Conservation (phyloP, 2,888 invertebrate species). For the Steinernema scapterisci region DNA sequence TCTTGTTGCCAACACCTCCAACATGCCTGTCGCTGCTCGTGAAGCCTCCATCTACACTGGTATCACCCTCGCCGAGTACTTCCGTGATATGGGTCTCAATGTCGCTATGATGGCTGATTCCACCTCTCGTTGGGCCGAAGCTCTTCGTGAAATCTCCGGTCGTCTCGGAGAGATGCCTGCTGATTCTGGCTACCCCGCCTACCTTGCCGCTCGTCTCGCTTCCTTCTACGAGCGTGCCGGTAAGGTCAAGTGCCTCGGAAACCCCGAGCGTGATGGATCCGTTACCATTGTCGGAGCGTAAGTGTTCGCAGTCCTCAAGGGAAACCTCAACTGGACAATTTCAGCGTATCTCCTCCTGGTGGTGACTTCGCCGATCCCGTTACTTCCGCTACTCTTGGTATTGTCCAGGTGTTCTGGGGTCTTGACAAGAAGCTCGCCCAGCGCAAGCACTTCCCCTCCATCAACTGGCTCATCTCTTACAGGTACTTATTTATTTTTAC, state of each 20-base stretch:
- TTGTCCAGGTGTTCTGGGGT: slow-evolving; percentile 78
- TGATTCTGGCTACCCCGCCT: slow-evolving; percentile 94
- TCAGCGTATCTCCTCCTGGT: slow-evolving; percentile 88
- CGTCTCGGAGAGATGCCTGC: slow-evolving; percentile 99
- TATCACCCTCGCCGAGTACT: slow-evolving; percentile 99
- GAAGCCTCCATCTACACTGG: slow-evolving; percentile 99
- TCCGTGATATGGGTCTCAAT: slow-evolving; percentile 95
- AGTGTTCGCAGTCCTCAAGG: slow-evolving; percentile 54
- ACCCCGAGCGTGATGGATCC: slow-evolving; percentile 96
- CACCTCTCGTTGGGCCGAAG: slow-evolving; percentile 99
- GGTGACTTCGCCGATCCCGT: slow-evolving; percentile 99
- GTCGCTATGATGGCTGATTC: slow-evolving; percentile 99
- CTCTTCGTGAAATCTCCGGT: slow-evolving; percentile 96
- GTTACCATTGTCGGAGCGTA: slow-evolving; percentile 97
- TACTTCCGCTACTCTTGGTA: slow-evolving; percentile 93
- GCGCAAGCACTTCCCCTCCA: slow-evolving; percentile 98
- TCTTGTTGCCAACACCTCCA: slow-evolving; percentile 98
- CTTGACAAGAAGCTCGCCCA: slow-evolving; percentile 73
- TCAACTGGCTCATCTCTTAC: slow-evolving; percentile 99
- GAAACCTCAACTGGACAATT: slow-evolving; percentile 25
- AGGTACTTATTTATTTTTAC: slow-evolving; percentile 45
- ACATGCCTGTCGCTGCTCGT: slow-evolving; percentile 99
- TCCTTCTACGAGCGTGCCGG: slow-evolving; percentile 99
- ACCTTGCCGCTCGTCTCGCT: slow-evolving; percentile 94
- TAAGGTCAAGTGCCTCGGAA: slow-evolving; percentile 80